Conservation (phyloP, 2,888 invertebrate genomes). For the Limulus polyphemus region DNA sequence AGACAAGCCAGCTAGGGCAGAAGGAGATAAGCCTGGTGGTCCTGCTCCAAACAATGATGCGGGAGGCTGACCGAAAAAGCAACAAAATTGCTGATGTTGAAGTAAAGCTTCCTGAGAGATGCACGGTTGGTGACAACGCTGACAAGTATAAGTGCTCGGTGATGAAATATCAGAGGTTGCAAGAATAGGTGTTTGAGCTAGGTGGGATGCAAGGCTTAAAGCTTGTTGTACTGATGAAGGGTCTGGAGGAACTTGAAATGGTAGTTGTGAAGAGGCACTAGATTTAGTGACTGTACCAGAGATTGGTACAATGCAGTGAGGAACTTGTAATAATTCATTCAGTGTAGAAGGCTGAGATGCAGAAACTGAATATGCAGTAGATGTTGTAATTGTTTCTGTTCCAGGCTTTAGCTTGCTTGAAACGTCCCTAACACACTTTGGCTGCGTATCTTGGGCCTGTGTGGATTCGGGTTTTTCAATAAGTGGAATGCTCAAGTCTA, state of each 20-base stretch:
- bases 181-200: slow-evolving; percentile 20
- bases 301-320: slow-evolving; percentile 1
- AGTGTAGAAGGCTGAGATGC: slow-evolving; percentile 6
- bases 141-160: slow-evolving; percentile 49
- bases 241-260: slow-evolving; percentile 21
- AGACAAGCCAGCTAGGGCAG: slow-evolving; percentile 16
- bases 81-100: slow-evolving; percentile 70
- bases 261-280: slow-evolving; percentile 32
- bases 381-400: not conserved
- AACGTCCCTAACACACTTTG: too few relatives aligned
- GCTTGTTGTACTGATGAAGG: not conserved
- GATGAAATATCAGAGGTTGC: slow-evolving; percentile 27
- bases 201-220: not conserved
- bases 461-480: slow-evolving; percentile 64
- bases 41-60: too few relatives aligned
- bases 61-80: slow-evolving; percentile 50
- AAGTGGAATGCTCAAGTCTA: slow-evolving; percentile 69
- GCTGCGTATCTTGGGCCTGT: too few relatives aligned
- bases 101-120: slow-evolving; percentile 64
- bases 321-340: slow-evolving; percentile 22
- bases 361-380: slow-evolving; percentile 1
- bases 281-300: slow-evolving; percentile 18
- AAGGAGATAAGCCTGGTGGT: too few relatives aligned
- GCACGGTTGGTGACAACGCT: slow-evolving; percentile 67
- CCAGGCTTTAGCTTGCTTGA: not conserved